Evolutionary conservation across 2,797 vertebrate species (phyloP), one percentile per base, ranked within the genome.

Genomic region (Poeciliopsis paucimaculata): DNA sequence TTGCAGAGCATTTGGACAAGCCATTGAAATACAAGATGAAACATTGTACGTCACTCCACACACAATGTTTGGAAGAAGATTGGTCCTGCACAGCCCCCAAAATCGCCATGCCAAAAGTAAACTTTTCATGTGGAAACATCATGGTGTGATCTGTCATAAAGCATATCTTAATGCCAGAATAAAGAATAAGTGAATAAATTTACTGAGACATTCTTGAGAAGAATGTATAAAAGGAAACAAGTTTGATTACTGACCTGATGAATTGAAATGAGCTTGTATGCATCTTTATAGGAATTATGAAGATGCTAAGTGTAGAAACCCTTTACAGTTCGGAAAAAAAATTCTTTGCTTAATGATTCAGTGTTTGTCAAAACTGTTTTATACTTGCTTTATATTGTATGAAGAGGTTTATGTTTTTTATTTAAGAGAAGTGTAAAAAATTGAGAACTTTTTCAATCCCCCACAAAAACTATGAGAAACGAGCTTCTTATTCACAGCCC

Each of bases 381-480:
- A 39, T 39, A 39, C 8, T 68, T 68, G 10, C 18, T 41, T 68
- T 6, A 68, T 12, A 10, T 66, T 68, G 23, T n/a, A 43, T 7
- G 12, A 43, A n/a, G 39, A 43, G 11, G 36, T 43, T n/a, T 43
- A 15, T n/a, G 11, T 70, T 39, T 23, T 23, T 43, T 70, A 13
- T 41, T 43, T 18, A 13, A 0, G 6, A 41, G 3, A 47, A 75
- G 77, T 43, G 2, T 41, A 6, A 26, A 39, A 70, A n/a, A 68
- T n/a, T 39, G 43, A 70, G 11, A n/a, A 26, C 12, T 43, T 20
- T 43, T 72, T 77, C 26, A 13, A 15, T n/a, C 16, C 41, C 55
- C 73, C 62, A 46, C 20, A 81, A 71, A 81, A 68, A 76, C 12
- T 18, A n/a, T 2, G 34, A 73, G 72, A 66, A 81, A 70, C 80